These are phyloP conservation scores for Diorhabda elongata DNA, from an alignment of 1,140 invertebrate genomes.

Conservation along the genomic window DNA sequence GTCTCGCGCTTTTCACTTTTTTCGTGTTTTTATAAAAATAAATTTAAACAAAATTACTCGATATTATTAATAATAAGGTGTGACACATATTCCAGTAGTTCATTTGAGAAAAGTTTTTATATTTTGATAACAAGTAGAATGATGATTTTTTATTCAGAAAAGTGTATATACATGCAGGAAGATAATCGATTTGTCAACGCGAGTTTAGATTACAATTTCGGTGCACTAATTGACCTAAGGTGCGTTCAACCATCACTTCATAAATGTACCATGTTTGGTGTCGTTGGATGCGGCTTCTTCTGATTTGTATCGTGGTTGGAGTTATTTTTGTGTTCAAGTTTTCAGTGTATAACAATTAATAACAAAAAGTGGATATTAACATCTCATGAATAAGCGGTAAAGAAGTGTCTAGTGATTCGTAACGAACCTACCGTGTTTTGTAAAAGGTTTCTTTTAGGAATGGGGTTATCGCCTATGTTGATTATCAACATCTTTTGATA, in stretches of 20 bases:
- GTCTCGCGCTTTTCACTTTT: conserved; percentile 29
- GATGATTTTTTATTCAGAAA: conserved; percentile 30
- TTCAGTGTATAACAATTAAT: background rate
- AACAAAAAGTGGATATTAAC: background rate
- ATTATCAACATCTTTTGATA: conserved; percentile 14
- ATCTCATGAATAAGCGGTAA: background rate
- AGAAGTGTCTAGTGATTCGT: background rate
- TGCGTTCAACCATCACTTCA: conserved; percentile 26
- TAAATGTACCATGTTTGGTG: conserved; percentile 38
- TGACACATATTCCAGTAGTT: background rate
- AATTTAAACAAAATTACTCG: conserved; percentile 18
- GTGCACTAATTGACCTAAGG: conserved; percentile 45
- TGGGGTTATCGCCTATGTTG: conserved; percentile 8
- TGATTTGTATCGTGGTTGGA: background rate
- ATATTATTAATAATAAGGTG: background rate
- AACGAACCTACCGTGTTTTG: background rate
- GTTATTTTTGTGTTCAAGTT: background rate
- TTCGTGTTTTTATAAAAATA: conserved; percentile 29
- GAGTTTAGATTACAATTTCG: conserved; percentile 48
- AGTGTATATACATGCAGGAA: conserved; percentile 36
- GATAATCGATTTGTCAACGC: conserved; percentile 49
- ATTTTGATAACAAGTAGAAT: conserved; percentile 4
- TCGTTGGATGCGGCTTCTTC: conserved; percentile 32
- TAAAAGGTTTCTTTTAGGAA: background rate
- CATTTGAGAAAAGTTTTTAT: conserved; percentile 6